Conservation (phyloP, 2,113 vertebrate genomes). For the Carassius carassius region DNA sequence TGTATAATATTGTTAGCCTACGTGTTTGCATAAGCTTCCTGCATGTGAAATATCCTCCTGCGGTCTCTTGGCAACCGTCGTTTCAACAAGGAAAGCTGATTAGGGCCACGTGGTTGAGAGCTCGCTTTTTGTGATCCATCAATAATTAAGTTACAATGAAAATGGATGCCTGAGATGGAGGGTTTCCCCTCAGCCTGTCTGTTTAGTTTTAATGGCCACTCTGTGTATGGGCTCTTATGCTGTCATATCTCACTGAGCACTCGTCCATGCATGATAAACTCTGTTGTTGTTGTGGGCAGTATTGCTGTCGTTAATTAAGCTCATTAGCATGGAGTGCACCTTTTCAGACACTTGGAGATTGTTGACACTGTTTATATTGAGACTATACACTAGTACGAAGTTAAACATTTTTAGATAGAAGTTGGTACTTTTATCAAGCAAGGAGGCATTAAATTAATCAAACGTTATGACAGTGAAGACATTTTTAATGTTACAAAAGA, state of each 20-base stretch:
- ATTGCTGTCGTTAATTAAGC: conserved; percentile 7
- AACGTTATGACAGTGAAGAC: background rate
- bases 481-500: background rate
- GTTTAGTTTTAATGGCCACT: conserved; percentile 32
- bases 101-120: conserved; percentile 52
- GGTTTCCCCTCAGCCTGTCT: conserved; percentile 47
- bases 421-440: background rate
- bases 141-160: conserved; percentile 73
- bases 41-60: conserved; percentile 60
- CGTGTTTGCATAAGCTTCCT: conserved; percentile 54
- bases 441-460: background rate
- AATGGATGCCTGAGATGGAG: conserved; percentile 63
- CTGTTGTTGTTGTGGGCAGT: background rate
- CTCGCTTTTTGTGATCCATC: conserved; percentile 66
- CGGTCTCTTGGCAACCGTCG: conserved; percentile 72
- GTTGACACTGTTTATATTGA: background rate
- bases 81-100: conserved; percentile 65
- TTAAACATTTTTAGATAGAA: background rate
- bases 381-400: background rate
- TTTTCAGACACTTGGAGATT: background rate
- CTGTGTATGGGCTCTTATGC: background rate
- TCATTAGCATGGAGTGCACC: conserved; percentile 5
- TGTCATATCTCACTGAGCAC: background rate
- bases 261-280: conserved; percentile 19
- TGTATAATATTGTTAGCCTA: conserved; percentile 29